Evolutionary conservation across 2,113 vertebrate species (phyloP).

Genomic region (Rissa tridactyla): DNA sequence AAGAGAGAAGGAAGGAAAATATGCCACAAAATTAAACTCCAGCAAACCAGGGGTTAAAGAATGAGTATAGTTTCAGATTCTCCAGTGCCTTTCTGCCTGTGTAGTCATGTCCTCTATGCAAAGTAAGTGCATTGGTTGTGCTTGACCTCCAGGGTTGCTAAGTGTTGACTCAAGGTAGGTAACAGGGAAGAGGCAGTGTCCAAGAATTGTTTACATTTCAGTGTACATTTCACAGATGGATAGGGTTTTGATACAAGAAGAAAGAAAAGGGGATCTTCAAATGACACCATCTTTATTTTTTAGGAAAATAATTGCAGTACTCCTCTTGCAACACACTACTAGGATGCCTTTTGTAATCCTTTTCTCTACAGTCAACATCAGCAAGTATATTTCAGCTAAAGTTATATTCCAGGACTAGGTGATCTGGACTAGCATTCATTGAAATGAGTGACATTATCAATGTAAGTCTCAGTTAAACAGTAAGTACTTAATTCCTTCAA

Average conservation of each 20-base stretch:
- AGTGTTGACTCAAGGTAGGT: neutral
- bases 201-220: neutral
- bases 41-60: neutral
- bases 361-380: neutral
- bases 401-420: neutral
- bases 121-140: neutral
- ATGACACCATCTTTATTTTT: neutral
- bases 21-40: neutral
- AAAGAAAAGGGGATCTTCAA: neutral
- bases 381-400: neutral
- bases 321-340: neutral
- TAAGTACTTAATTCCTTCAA: neutral
- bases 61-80: neutral
- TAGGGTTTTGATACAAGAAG: neutral
- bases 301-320: neutral
- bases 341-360: neutral
- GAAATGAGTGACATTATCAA: neutral
- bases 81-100: neutral
- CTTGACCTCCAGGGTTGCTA: neutral
- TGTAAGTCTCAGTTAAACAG: neutral
- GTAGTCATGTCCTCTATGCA: neutral
- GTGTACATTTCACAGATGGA: neutral
- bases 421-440: neutral
- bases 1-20: neutral
- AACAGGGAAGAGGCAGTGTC: neutral